Percentiles rank a stretch among this genome's conserved stretches.
Conservation (phyloP, 2,888 invertebrate genomes). For the Adelognathus sp. region DNA sequence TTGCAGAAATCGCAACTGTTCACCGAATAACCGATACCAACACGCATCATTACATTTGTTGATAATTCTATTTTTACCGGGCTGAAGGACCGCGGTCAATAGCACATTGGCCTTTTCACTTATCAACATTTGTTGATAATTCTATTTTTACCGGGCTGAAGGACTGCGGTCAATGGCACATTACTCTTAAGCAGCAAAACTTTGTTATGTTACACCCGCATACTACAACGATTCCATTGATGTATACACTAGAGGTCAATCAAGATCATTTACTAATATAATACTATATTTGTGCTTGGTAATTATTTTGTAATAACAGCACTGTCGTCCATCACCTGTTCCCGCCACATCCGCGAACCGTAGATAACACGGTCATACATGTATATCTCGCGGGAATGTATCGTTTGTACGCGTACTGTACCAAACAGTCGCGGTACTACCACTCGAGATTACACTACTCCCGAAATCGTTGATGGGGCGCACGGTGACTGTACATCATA, state of each 20-base stretch:
- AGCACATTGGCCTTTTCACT: too few species aligned
- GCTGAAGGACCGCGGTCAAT: too few species aligned
- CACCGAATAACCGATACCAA: neutral
- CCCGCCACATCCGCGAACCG: too few species aligned
- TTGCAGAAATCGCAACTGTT: neutral
- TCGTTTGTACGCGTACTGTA: neutral
- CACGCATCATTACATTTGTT: neutral
- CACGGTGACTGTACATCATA: neutral
- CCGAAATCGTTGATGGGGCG: conserved; percentile 18
- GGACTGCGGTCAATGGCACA: too few species aligned
- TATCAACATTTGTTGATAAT: neutral
- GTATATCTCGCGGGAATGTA: neutral
- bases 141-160: conserved; percentile 2
- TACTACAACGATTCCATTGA: too few species aligned
- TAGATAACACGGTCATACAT: neutral
- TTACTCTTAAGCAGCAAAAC: too few species aligned
- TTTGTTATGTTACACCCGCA: too few species aligned
- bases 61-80: conserved; percentile 1
- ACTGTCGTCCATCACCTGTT: too few species aligned
- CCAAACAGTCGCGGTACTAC: neutral
- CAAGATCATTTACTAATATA: too few species aligned
- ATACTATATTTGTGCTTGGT: too few species aligned
- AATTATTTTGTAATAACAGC: too few species aligned
- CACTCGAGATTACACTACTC: neutral
- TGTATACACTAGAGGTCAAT: too few species aligned